A percentile compares a stretch with the other conserved stretches of the same genome.
phyloP scores from a whole-genome alignment of 2,888 invertebrate species.

The Epiblema foenella region DNA sequence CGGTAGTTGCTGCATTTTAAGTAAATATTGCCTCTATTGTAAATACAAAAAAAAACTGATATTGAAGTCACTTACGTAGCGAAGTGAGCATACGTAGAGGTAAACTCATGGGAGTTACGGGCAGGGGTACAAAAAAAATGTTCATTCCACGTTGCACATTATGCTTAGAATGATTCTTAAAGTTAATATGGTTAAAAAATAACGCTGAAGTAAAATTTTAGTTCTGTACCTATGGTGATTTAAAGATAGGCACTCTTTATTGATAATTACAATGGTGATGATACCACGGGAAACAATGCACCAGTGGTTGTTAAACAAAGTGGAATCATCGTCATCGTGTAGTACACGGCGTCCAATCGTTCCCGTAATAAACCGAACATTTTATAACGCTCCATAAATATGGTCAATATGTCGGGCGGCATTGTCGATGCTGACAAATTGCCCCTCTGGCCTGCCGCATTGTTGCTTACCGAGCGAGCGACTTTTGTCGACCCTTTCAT shows the following conservation, averaged over 20 bases:
- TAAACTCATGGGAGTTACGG: not conserved
- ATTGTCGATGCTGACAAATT: conserved; percentile 84
- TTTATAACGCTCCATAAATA: conserved; percentile 82
- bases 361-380: conserved; percentile 80
- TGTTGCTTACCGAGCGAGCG: conserved; percentile 74
- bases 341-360: conserved; percentile 77
- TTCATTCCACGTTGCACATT: not conserved
- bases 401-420: conserved; percentile 81
- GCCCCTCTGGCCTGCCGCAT: conserved; percentile 76
- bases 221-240: not conserved
- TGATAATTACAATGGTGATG: not conserved
- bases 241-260: too few relatives aligned
- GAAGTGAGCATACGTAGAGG: not conserved
- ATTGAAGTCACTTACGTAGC: not conserved
- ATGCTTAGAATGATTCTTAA: too few relatives aligned
- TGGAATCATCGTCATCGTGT: conserved; percentile 72
- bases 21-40: not conserved
- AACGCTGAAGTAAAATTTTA: not conserved
- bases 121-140: not conserved
- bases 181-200: too few relatives aligned
- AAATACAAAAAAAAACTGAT: not conserved
- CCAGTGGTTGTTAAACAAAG: conserved; percentile 68
- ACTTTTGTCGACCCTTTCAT: conserved; percentile 63
- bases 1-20: not conserved
- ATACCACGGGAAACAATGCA: conserved; percentile 31